Base-by-base conservation (phyloP, 2,797 vertebrate genomes). In the Trachops cirrhosus region DNA sequence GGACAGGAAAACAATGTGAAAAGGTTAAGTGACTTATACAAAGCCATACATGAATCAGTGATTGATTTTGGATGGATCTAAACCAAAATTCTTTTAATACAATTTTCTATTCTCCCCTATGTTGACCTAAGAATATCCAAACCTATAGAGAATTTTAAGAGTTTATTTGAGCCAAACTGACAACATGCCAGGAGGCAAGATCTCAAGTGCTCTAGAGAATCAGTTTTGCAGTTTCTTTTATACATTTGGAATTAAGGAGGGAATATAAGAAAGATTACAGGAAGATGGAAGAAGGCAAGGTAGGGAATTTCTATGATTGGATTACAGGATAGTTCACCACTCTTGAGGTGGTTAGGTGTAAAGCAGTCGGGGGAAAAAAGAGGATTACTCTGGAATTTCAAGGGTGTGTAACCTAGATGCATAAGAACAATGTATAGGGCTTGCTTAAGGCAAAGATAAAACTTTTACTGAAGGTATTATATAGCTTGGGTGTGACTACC, bases 1-100 rank as follows among this genome's bases (percentile, higher is more conserved):
- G 24, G 50, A 48, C 57, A 80, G 44, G 68, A 95, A 87, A 92
- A 48, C 52, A 80, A 24, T 95, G 57, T 46, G 84, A 93, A 93
- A 93, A 93, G 26, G 18, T 50, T n/a, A 89, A 87, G 22, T 91
- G 57, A 89, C 15, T 68, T 48, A 67, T 75, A 7, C 2, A 46
- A 91, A 93, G 46, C 93, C 26, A 75, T 50, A 78, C 10, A 29
- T 39, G 39, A 87, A 68, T 95, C 82, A 82, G 12, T 82, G 44
- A 90, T 87, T 62, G 29, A 70, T 75, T 95, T 95, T 88, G 62
- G 59, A 73, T 9, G 54, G 15, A 86, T 73, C 29, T 93, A 82
- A 94, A 44, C 32, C 24, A 50, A 93, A 86, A 82, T n/a, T 57
- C 89, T 77, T 73, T 78, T 86, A 78, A 85, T 94, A 70, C 44